Conservation (phyloP, 2,888 invertebrate genomes). For the Lepas anatifera region DNA sequence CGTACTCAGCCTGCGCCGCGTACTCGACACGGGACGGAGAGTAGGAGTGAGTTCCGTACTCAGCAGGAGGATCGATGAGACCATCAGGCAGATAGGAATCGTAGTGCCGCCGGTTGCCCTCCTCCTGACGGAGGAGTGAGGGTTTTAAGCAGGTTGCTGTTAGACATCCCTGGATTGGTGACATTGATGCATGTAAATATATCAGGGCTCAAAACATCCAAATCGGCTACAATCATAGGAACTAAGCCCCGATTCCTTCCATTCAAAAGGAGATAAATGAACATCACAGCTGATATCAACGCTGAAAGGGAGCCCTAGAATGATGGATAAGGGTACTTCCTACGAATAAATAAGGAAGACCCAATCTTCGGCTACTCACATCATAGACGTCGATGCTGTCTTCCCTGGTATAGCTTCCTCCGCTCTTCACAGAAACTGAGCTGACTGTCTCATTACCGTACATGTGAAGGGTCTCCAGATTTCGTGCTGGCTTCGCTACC, state of each 20-base stretch:
- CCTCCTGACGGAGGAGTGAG: background rate
- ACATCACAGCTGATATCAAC: no score
- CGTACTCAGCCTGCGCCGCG: no score
- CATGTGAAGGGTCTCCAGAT: slow-evolving; percentile 91
- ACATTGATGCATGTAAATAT: no score
- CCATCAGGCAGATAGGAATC: background rate
- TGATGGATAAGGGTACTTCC: no score
- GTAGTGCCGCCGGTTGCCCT: background rate
- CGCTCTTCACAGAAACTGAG: slow-evolving; percentile 82
- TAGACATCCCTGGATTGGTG: no score
- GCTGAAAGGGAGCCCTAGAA: no score
- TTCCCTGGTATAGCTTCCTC: slow-evolving; percentile 78
- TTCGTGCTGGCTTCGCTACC: slow-evolving; percentile 52
- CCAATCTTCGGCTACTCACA: slow-evolving; percentile 42
- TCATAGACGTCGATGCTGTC: slow-evolving; percentile 62
- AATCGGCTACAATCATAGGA: slow-evolving; percentile 59
- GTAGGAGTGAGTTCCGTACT: background rate
- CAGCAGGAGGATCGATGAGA: background rate
- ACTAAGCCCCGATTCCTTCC: slow-evolving; percentile 29
- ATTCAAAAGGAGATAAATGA: no score
- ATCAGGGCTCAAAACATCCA: slow-evolving; percentile 13
- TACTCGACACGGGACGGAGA: background rate
- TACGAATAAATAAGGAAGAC: no score
- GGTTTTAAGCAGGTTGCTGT: no score
- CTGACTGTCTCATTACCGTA: slow-evolving; percentile 87